Conservation (phyloP, 1,140 invertebrate species). For the Monochamus saltuarius region DNA sequence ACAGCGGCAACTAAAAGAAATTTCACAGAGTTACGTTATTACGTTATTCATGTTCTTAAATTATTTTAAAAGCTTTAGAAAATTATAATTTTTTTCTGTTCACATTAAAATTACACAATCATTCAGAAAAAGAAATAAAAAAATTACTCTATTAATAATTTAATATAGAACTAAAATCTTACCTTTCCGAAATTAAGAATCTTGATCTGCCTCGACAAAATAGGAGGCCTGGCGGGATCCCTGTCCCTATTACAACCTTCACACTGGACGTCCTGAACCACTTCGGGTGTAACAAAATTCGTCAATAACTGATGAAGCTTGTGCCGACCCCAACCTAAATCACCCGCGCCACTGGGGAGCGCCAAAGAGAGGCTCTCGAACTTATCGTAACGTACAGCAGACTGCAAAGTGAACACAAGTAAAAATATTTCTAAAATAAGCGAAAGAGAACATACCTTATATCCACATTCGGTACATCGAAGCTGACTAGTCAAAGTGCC, state of each 20-base stretch:
- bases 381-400: constrained; percentile 83
- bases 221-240: constrained; percentile 48
- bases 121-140: no score
- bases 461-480: constrained; percentile 76
- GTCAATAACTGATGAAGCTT: constrained; percentile 70
- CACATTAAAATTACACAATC: no score
- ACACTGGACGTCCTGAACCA: constrained; percentile 82
- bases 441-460: constrained; percentile 61
- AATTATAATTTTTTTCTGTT: no score
- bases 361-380: constrained; percentile 84
- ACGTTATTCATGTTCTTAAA: no score
- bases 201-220: constrained; percentile 68
- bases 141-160: no score
- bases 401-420: constrained; percentile 56
- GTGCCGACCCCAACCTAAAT: constrained; percentile 57
- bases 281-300: constrained; percentile 80
- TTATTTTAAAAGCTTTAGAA: no score
- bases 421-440: background rate
- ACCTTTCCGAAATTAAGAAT: constrained; percentile 82
- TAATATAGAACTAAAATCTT: background rate
- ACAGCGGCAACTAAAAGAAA: constrained; percentile 67
- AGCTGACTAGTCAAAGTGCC: constrained; percentile 84
- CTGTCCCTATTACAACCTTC: constrained; percentile 67
- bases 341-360: constrained; percentile 61
- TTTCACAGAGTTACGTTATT: background rate